Evolutionary conservation across 2,797 vertebrate genomes (phyloP).

Genomic region (Acanthiza pusilla): DNA sequence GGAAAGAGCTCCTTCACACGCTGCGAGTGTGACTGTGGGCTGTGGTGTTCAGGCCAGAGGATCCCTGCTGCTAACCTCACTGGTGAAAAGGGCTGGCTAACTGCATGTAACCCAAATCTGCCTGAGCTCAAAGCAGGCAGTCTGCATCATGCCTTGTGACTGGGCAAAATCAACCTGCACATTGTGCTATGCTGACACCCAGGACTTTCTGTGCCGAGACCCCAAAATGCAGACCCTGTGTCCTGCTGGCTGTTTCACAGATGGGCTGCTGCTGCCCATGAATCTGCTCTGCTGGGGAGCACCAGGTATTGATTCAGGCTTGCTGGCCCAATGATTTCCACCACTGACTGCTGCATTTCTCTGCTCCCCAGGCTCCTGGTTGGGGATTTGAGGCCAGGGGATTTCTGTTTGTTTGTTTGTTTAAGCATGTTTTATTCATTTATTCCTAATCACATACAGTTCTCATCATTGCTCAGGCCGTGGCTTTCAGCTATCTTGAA

Average conservation of each 20-base stretch:
- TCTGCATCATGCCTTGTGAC: neutral
- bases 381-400: neutral
- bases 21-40: neutral
- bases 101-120: neutral
- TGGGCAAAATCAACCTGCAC: neutral
- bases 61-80: neutral
- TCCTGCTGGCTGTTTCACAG: neutral
- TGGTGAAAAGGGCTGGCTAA: neutral
- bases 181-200: neutral
- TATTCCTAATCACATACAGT: neutral
- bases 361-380: neutral
- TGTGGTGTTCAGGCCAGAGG: neutral
- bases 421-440: conserved; percentile 16
- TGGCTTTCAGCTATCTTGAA: conserved; percentile 54
- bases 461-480: neutral
- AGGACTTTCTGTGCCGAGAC: neutral
- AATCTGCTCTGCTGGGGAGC: neutral
- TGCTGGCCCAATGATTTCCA: neutral
- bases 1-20: neutral
- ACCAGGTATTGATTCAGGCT: fast-evolving
- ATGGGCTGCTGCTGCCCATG: neutral
- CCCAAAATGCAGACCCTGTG: neutral
- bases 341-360: neutral
- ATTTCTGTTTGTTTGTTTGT: conserved; percentile 25
- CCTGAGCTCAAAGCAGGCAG: neutral